Evolutionary conservation across 2,797 vertebrate genomes (phyloP).

Genomic region (Microhierax caerulescens): DNA sequence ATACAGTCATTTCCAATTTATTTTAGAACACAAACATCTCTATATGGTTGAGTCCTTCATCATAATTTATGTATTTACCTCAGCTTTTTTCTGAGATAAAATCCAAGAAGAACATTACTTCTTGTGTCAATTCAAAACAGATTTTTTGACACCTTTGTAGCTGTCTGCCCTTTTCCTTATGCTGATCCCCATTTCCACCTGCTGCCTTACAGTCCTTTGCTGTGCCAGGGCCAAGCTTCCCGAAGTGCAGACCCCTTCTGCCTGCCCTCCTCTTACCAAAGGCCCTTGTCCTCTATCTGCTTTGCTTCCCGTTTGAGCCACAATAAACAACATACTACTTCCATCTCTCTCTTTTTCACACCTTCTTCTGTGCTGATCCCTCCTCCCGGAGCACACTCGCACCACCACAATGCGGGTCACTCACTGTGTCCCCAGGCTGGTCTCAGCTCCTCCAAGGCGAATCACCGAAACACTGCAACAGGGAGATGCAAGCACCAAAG

Average conservation of each 20-base stretch:
- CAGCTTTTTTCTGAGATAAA: neutral
- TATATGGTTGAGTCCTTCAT: neutral
- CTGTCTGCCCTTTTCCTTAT: neutral
- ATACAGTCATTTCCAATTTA: neutral
- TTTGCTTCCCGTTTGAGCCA: neutral
- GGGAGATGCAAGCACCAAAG: neutral
- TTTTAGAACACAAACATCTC: neutral
- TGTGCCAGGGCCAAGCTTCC: neutral
- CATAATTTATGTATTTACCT: neutral
- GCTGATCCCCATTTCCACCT: neutral
- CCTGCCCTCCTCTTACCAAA: neutral
- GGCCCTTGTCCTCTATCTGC: neutral
- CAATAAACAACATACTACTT: neutral
- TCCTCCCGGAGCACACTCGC: neutral
- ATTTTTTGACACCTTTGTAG: neutral
- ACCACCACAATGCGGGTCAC: neutral
- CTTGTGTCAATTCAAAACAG: neutral
- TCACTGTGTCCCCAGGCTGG: neutral
- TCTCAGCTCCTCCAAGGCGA: neutral
- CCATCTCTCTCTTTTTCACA: neutral
- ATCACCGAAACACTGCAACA: neutral
- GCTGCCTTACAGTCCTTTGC: neutral
- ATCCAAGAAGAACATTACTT: neutral
- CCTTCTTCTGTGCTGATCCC: neutral
- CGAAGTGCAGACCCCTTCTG: neutral